Evolutionary conservation across 2,888 invertebrate genomes (phyloP).

Genomic region (Aleiodes testaceus): DNA sequence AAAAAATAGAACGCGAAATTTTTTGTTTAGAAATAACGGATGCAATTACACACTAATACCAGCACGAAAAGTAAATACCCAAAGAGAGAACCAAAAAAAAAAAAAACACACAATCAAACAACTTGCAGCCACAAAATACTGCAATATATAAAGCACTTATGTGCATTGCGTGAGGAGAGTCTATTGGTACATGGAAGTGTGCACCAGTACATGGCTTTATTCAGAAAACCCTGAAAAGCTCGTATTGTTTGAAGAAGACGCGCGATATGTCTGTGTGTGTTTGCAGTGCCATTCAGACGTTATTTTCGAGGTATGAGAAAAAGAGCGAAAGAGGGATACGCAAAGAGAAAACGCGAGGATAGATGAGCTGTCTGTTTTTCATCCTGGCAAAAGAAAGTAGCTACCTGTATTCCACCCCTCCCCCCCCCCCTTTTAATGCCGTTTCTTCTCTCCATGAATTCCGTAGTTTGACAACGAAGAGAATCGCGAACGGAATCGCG

Average conservation of each 20-base stretch:
- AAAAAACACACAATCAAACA: not conserved
- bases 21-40: too few species aligned
- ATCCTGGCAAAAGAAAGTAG: slow-evolving; percentile 33
- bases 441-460: slow-evolving; percentile 5
- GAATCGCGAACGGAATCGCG: slow-evolving; percentile 15
- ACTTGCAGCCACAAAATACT: not conserved
- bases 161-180: slow-evolving; percentile 9
- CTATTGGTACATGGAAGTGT: slow-evolving; percentile 25
- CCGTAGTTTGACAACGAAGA: slow-evolving; percentile 28
- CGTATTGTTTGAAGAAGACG: slow-evolving; percentile 57
- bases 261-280: slow-evolving; percentile 56
- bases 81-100: not conserved
- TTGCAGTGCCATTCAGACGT: slow-evolving; percentile 61
- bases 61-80: too few species aligned
- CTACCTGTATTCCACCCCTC: slow-evolving; percentile 22
- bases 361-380: slow-evolving; percentile 37
- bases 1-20: too few species aligned
- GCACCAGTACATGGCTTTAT: not conserved
- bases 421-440: not conserved
- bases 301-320: slow-evolving; percentile 57
- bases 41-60: too few species aligned
- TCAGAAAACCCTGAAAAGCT: slow-evolving; percentile 40
- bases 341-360: slow-evolving; percentile 43
- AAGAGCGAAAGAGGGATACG: slow-evolving; percentile 36
- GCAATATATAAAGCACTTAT: not conserved